Percentiles rank a stretch among this genome's conserved stretches.
phyloP scores from a whole-genome alignment of 2,797 vertebrate species.

The Hapalemur alaotrensis region DNA sequence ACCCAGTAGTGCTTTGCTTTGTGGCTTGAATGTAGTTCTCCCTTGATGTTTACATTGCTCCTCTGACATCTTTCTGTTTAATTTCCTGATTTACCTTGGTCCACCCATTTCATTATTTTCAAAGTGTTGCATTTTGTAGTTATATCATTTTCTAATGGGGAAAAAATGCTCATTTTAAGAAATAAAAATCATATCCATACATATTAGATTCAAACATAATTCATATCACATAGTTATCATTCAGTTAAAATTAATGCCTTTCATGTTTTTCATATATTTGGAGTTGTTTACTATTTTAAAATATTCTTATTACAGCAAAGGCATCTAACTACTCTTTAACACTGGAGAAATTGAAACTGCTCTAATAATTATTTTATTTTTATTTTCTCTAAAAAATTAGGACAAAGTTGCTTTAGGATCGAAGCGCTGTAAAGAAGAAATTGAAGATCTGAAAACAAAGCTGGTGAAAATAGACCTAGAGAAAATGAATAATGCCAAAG shows the following conservation, averaged over 20 bases:
- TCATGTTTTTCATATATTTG: not conserved
- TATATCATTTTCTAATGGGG: not conserved
- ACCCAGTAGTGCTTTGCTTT: not conserved
- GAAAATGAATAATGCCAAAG: conserved; percentile 84
- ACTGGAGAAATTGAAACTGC: not conserved
- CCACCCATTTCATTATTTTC: not conserved
- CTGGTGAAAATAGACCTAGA: conserved; percentile 90
- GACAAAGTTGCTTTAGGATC: conserved; percentile 82
- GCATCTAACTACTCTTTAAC: not conserved
- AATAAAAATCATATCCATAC: not conserved
- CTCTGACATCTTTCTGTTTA: not conserved
- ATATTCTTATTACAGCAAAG: not conserved
- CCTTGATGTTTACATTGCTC: not conserved
- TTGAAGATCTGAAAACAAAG: conserved; percentile 87
- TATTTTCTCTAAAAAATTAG: conserved; percentile 63
- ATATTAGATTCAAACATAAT: not conserved
- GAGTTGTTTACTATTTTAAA: not conserved
- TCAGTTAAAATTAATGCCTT: not conserved
- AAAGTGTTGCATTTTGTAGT: not conserved
- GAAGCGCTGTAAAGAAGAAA: conserved; percentile 84
- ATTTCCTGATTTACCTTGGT: not conserved
- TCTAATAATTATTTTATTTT: not conserved
- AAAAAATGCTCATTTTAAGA: not conserved
- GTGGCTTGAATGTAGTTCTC: not conserved
- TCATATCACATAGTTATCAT: not conserved